phyloP scores from a whole-genome alignment of 2,113 vertebrate genomes.

The Menidia beryllina region DNA sequence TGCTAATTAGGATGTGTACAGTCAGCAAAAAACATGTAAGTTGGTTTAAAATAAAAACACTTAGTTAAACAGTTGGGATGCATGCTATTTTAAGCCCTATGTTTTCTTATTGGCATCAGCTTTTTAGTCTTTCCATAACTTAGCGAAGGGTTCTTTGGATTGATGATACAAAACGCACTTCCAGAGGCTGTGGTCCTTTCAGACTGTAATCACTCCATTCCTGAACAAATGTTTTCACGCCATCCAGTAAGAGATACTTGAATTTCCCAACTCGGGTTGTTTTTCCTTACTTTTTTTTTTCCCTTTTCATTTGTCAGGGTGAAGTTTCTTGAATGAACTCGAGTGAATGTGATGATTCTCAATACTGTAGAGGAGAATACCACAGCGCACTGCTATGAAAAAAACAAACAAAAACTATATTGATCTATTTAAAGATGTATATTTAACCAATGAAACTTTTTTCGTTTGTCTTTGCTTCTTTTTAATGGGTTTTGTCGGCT shows the following conservation, averaged over 20 bases:
- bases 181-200: constrained; percentile 55
- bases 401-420: constrained; percentile 59
- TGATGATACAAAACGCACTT: constrained; percentile 34
- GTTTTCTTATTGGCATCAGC: constrained; percentile 66
- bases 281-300: constrained; percentile 46
- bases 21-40: constrained; percentile 46
- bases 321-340: constrained; percentile 59
- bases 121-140: constrained; percentile 62
- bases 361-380: constrained; percentile 67
- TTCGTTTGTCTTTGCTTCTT: constrained; percentile 33
- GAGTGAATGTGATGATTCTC: constrained; percentile 75
- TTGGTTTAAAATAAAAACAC: constrained; percentile 24
- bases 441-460: constrained; percentile 60
- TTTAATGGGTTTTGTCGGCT: constrained; percentile 42
- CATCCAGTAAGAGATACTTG: constrained; percentile 79
- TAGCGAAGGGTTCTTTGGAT: constrained; percentile 39
- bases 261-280: constrained; percentile 74
- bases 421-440: constrained; percentile 63
- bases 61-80: constrained; percentile 68
- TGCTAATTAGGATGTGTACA: constrained; percentile 64
- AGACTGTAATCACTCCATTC: constrained; percentile 70
- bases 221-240: constrained; percentile 65
- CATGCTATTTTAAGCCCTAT: constrained; percentile 72
- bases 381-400: constrained; percentile 65
- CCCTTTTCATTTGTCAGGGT: constrained; percentile 31